These are phyloP conservation scores for Bradypus variegatus DNA, from an alignment of 2,797 vertebrate genomes.

Conservation along the genomic window DNA sequence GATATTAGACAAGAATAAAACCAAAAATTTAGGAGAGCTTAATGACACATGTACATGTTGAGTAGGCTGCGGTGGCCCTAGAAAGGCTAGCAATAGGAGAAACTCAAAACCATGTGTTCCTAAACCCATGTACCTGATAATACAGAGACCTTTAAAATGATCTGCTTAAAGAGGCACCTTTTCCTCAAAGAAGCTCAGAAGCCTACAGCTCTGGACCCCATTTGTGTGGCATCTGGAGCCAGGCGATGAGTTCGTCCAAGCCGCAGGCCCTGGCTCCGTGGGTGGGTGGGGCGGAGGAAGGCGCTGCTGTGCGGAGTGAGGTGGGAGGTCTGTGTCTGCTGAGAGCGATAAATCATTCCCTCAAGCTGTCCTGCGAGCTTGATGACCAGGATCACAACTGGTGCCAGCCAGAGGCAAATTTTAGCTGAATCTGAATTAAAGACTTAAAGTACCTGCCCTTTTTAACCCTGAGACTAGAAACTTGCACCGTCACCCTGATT, in stretches of 20 bases:
- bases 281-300: neutral
- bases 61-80: neutral
- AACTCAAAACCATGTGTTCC: neutral
- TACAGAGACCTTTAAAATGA: neutral
- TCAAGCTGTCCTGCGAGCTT: neutral
- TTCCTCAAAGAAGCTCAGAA: neutral
- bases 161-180: neutral
- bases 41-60: fast-evolving
- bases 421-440: conserved; percentile 2
- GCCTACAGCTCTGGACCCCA: neutral
- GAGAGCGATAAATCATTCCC: neutral
- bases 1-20: neutral
- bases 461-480: neutral
- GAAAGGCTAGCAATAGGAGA: neutral
- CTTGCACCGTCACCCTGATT: neutral
- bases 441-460: neutral
- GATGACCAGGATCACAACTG: neutral
- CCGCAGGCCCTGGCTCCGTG: neutral
- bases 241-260: neutral
- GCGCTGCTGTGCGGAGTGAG: too few species aligned
- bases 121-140: neutral
- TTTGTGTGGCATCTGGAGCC: neutral
- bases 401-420: neutral
- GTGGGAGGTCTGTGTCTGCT: neutral
- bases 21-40: neutral